These are phyloP conservation scores for Cancer borealis DNA, from an alignment of 2,888 invertebrate species.

Conservation along the genomic window DNA sequence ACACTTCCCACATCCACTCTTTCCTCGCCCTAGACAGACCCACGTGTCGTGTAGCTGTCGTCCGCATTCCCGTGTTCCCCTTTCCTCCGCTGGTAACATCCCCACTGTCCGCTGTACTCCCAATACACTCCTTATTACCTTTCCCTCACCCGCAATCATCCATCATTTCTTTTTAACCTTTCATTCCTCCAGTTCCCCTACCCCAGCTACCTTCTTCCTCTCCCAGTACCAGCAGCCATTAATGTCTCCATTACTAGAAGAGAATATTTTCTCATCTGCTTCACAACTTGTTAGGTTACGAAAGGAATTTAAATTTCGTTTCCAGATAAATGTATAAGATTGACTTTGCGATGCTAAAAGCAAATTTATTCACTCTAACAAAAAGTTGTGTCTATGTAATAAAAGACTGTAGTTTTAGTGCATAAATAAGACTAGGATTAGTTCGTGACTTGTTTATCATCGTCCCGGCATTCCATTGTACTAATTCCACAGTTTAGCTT, in stretches of 20 bases:
- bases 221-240: constrained; percentile 31
- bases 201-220: neutral
- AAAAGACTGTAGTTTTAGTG: constrained; percentile 73
- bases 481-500: constrained; percentile 62
- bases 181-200: neutral
- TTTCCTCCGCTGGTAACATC: constrained; percentile 2
- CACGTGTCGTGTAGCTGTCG: neutral
- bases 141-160: neutral
- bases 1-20: neutral
- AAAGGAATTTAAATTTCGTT: constrained; percentile 56
- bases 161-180: neutral
- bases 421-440: constrained; percentile 69
- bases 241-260: neutral
- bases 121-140: neutral
- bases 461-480: constrained; percentile 65
- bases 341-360: constrained; percentile 66
- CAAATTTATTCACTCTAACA: constrained; percentile 69
- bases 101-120: neutral
- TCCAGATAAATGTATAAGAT: constrained; percentile 63
- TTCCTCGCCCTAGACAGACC: neutral
- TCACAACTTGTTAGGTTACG: constrained; percentile 7
- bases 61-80: neutral
- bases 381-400: constrained; percentile 68
- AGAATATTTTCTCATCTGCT: neutral
- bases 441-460: constrained; percentile 55